These are phyloP conservation scores for Sturnus vulgaris DNA, from an alignment of 2,113 vertebrate species.

Conservation along the genomic window DNA sequence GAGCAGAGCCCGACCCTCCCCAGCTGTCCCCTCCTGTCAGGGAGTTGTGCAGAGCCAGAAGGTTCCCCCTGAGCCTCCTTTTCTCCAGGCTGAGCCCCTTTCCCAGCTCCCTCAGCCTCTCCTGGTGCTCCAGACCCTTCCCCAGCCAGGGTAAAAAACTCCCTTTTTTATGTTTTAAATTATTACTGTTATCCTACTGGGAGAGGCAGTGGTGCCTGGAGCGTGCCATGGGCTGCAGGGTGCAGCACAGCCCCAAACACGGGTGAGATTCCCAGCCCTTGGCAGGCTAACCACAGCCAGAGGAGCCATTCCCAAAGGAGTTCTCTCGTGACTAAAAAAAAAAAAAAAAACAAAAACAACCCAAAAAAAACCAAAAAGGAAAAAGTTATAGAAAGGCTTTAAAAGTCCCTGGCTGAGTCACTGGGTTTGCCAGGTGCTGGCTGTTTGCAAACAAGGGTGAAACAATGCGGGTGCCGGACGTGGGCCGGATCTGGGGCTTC, in stretches of 20 bases:
- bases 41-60: neutral
- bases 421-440: slow-evolving; percentile 28
- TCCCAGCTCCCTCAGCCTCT: rapidly evolving
- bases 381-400: neutral
- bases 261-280: neutral
- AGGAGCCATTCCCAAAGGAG: neutral
- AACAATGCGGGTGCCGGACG: neutral
- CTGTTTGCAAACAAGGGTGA: neutral
- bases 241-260: neutral
- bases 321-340: neutral
- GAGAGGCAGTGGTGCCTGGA: neutral
- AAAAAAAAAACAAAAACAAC: neutral
- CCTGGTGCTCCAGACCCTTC: neutral
- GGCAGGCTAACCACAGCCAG: neutral
- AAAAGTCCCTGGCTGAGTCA: neutral
- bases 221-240: neutral
- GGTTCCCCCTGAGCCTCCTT: neutral
- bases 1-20: neutral
- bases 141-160: neutral
- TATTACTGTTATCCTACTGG: neutral
- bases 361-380: neutral
- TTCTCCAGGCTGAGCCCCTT: neutral
- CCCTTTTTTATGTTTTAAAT: neutral
- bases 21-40: neutral
- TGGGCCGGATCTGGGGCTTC: slow-evolving; percentile 1